Evolutionary conservation across 2,113 vertebrate species (phyloP), one percentile per base, ranked within the genome.

Genomic region (Tyrannus savana): DNA sequence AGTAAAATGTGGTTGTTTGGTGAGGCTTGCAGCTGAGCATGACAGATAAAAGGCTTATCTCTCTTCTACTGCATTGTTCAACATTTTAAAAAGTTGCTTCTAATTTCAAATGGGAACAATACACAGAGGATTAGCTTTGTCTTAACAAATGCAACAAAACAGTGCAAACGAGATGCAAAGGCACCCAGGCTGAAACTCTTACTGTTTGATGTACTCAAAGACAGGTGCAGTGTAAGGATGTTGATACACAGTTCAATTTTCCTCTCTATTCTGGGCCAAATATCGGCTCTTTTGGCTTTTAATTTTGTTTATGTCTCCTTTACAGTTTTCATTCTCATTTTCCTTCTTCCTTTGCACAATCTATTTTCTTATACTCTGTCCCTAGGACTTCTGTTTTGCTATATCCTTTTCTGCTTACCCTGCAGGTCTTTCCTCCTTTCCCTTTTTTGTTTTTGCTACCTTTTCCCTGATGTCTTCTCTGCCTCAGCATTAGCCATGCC

Each of bases 31-130:
- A 84, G 66, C 87, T 84, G 76, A 87, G 35, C 63, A 17, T 64
- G 28, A 56, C 66, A 95, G 89, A 95, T 95, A 95, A 96, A 95
- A 71, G 2, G 19, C 69, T 92, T 92, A 84, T 91, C 73, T 92
- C 46, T 77, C 35, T 88, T 42, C 86, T 94, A 1, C 28, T 66
- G 27, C 47, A 28, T 81, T 90, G 76, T 97, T 92, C 69, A 75
- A 75, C 44, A 15, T 60, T 81, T 75, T 64, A 0, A 6, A 63
- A 90, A 87, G 52, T 92, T 89, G 37, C 44, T 89, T 81, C 64
- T 81, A 59, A 53, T 94, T 95, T 89, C 47, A 84, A 67, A 72
- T 72, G 9, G 52, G 24, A 89, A 78, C 78, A 89, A 92, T 78
- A 56, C 27, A 50, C 52, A 72, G 16, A 75, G 47, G 64, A 89